These are phyloP conservation scores for Cottus gobio DNA, from an alignment of 2,113 vertebrate genomes.

Conservation along the genomic window DNA sequence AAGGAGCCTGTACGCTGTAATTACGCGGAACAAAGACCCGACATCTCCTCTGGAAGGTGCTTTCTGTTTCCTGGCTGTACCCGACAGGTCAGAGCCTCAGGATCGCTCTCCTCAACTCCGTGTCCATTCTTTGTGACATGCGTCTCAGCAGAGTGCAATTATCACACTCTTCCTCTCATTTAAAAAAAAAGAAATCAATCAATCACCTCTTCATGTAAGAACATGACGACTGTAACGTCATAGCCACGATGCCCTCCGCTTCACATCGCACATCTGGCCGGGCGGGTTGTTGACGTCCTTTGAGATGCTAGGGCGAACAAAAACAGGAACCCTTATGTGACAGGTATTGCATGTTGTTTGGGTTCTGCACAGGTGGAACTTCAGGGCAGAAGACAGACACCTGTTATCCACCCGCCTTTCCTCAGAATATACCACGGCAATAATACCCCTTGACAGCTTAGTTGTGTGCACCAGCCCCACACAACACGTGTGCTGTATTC, in stretches of 20 bases:
- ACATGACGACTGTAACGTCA: background rate
- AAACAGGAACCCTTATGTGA: background rate
- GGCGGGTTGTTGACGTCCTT: background rate
- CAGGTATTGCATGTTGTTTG: background rate
- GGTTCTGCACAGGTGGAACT: background rate
- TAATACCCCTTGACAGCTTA: background rate
- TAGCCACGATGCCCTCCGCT: background rate
- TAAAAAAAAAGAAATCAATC: background rate
- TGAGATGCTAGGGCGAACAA: too few species aligned
- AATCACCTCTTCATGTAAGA: background rate
- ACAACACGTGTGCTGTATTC: background rate
- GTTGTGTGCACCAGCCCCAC: background rate
- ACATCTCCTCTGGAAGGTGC: slow-evolving; percentile 9
- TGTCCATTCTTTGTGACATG: background rate
- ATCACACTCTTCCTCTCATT: background rate
- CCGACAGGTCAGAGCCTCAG: background rate
- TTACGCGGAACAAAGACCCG: slow-evolving; percentile 25
- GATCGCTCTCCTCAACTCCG: slow-evolving; percentile 4
- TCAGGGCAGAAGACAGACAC: background rate
- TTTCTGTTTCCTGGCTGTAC: slow-evolving; percentile 46
- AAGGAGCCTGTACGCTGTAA: slow-evolving; percentile 16
- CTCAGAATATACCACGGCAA: background rate
- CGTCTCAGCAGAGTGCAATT: slow-evolving; percentile 9
- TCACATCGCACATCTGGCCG: slow-evolving; percentile 5
- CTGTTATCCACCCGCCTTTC: background rate